These are phyloP conservation scores for Drosophila kohkoa DNA, from an alignment of 1,140 invertebrate genomes.

Conservation along the genomic window DNA sequence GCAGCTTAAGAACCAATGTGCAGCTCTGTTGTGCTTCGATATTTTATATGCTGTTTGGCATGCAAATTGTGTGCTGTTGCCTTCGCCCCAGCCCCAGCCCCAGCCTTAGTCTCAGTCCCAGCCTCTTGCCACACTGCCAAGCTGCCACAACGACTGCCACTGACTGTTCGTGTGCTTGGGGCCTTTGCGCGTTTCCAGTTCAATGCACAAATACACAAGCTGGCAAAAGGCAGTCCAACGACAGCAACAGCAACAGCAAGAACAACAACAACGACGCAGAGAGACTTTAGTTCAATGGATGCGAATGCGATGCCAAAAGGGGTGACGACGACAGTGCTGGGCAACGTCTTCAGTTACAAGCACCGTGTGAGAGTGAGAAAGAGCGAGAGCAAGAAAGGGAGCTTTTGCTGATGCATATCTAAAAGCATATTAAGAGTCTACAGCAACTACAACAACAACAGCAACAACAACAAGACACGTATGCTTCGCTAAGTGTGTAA, in stretches of 20 bases:
- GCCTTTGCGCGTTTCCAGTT: constrained; percentile 69
- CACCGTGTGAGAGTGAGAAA: constrained; percentile 17
- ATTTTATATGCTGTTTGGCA: constrained; percentile 72
- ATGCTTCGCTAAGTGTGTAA: constrained; percentile 70
- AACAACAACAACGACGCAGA: background rate
- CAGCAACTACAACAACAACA: constrained; percentile 54
- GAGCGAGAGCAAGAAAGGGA: constrained; percentile 8
- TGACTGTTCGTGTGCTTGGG: constrained; percentile 15
- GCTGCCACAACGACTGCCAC: constrained; percentile 17
- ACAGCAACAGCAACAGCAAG: background rate
- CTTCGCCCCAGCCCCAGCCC: background rate
- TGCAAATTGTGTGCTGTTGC: constrained; percentile 70
- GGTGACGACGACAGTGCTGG: constrained; percentile 31
- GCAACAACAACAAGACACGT: constrained; percentile 37
- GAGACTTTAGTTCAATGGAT: constrained; percentile 30
- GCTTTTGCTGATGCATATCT: constrained; percentile 74
- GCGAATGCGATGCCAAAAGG: constrained; percentile 24
- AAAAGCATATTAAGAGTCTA: constrained; percentile 78
- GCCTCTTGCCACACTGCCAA: background rate
- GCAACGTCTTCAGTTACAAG: constrained; percentile 70
- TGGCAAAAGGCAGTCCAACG: constrained; percentile 64
- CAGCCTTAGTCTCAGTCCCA: too few relatives aligned
- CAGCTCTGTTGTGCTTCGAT: constrained; percentile 39
- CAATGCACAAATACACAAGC: constrained; percentile 80
- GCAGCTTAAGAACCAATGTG: constrained; percentile 21